These are phyloP conservation scores for Sebastes oblongus DNA, from an alignment of 2,797 vertebrate genomes.

Conservation along the genomic window DNA sequence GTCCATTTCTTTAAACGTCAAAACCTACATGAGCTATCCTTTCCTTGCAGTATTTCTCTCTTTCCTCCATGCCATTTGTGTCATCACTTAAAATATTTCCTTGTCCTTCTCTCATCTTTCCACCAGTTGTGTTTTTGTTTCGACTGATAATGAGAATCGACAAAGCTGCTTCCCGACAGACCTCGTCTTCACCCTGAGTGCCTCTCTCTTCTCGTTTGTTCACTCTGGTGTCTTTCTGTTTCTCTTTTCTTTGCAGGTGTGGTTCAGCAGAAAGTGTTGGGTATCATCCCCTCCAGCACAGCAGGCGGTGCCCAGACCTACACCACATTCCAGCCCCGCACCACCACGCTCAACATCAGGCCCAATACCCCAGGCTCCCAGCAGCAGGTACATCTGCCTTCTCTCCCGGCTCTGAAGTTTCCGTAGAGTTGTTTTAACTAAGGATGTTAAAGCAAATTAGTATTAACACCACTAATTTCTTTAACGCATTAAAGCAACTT, in stretches of 20 bases:
- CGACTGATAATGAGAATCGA: background rate
- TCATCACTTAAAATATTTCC: background rate
- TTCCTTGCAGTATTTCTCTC: background rate
- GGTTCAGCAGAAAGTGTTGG: constrained; percentile 96
- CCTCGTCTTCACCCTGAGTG: background rate
- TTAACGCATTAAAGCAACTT: too few relatives aligned
- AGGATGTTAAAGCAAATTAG: too few relatives aligned
- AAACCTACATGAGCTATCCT: background rate
- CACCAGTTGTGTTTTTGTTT: background rate
- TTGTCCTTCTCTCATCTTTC: background rate
- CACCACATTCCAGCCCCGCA: constrained; percentile 94
- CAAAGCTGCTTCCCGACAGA: background rate
- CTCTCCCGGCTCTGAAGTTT: background rate
- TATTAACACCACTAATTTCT: too few relatives aligned
- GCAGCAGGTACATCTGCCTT: constrained; percentile 78
- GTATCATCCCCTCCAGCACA: constrained; percentile 94
- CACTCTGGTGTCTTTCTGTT: background rate
- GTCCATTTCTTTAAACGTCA: background rate
- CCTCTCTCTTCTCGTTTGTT: background rate
- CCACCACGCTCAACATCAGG: constrained; percentile 92
- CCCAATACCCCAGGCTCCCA: constrained; percentile 88
- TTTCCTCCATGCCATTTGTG: background rate
- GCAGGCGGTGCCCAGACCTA: constrained; percentile 90
- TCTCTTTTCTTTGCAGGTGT: constrained; percentile 65
- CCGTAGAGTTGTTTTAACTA: background rate